phyloP scores from a whole-genome alignment of 2,113 vertebrate genomes.

The Paedocypris sp. region DNA sequence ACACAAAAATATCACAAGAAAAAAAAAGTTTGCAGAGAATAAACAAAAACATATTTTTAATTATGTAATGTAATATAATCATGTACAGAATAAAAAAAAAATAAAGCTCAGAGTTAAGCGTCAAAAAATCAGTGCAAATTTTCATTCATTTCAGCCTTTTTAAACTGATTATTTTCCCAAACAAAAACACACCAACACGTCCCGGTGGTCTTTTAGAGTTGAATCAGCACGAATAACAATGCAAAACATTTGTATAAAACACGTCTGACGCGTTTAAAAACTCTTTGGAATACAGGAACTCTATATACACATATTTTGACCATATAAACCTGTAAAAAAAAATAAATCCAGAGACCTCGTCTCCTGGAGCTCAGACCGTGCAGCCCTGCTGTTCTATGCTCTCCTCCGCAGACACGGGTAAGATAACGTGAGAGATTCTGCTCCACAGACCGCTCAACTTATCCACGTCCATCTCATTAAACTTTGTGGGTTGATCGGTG shows the following conservation, averaged over 20 bases:
- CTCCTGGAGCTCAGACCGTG: not conserved
- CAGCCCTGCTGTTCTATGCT: slow-evolving; percentile 45
- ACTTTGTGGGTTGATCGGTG: slow-evolving; percentile 35
- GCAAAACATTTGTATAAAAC: slow-evolving; percentile 1
- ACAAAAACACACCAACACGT: too few species aligned
- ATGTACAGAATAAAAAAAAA: not conserved
- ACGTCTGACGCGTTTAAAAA: not conserved
- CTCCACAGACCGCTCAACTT: slow-evolving; percentile 67
- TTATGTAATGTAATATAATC: not conserved
- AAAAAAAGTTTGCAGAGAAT: too few species aligned
- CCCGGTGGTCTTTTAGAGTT: too few species aligned
- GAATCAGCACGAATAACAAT: not conserved
- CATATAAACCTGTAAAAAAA: not conserved
- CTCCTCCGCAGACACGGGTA: slow-evolving; percentile 54
- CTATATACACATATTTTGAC: not conserved
- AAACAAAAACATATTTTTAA: not conserved
- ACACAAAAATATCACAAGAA: not conserved
- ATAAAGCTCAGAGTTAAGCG: not conserved
- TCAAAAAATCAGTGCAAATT: not conserved
- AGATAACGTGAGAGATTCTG: slow-evolving; percentile 64
- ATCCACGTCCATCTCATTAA: slow-evolving; percentile 60
- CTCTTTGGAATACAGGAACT: not conserved
- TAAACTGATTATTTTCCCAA: too few species aligned
- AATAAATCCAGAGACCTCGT: not conserved
- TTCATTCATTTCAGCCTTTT: not conserved